A percentile compares a stretch with the other conserved stretches of the same genome.
phyloP scores from a whole-genome alignment of 2,113 vertebrate species.

The Gnathonemus longibarbis region DNA sequence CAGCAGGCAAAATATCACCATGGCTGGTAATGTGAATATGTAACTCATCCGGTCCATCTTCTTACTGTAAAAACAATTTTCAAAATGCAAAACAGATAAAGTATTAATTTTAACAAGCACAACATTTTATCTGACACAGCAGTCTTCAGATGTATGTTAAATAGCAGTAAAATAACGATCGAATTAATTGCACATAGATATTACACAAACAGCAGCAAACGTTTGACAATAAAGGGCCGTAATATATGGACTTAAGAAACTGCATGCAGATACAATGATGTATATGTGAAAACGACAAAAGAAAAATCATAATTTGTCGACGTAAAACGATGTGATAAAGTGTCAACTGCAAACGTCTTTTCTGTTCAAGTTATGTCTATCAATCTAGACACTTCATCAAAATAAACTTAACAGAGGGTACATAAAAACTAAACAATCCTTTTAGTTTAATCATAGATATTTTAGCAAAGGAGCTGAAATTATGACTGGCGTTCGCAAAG shows the following conservation, averaged over 20 bases:
- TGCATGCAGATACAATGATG: neutral
- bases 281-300: neutral
- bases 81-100: neutral
- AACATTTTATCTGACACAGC: neutral
- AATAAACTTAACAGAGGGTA: neutral
- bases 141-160: neutral
- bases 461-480: neutral
- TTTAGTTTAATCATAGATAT: neutral
- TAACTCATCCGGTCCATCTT: slow-evolving; percentile 7
- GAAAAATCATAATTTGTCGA: neutral
- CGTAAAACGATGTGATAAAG: neutral
- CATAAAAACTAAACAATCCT: neutral
- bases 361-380: neutral
- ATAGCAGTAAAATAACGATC: neutral
- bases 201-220: neutral
- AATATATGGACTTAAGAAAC: neutral
- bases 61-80: neutral
- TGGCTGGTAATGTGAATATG: neutral
- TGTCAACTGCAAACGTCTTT: neutral
- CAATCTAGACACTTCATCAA: neutral
- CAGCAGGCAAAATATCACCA: slow-evolving; percentile 57
- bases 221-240: neutral
- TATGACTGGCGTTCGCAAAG: neutral
- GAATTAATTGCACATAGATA: neutral
- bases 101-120: neutral